A percentile compares a stretch with the other conserved stretches of the same genome.
phyloP scores from a whole-genome alignment of 2,113 vertebrate species.

The Pseudolaguvia tuberculata region DNA sequence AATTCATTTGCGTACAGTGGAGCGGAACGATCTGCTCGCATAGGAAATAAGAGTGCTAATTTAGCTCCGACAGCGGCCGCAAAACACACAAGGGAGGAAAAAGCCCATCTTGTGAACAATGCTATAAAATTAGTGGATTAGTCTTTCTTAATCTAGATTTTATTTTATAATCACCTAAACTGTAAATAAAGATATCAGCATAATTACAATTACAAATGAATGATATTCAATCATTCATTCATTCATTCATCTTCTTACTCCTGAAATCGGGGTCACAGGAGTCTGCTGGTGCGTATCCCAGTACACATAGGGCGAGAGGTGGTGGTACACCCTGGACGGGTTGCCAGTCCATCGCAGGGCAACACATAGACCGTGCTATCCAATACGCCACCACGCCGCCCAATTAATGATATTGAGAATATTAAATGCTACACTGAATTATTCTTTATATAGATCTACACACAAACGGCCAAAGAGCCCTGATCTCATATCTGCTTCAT shows the following conservation, averaged over 20 bases:
- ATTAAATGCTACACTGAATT: not conserved
- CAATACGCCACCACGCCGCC: no score
- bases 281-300: no score
- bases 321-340: no score
- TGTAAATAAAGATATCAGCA: not conserved
- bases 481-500: no score
- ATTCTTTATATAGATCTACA: not conserved
- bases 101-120: not conserved
- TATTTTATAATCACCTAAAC: no score
- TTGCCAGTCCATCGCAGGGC: no score
- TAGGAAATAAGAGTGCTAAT: constrained; percentile 44
- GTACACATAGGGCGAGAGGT: no score
- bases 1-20: constrained; percentile 46
- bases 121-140: not conserved
- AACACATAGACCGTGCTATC: no score
- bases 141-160: not conserved
- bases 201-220: not conserved
- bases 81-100: constrained; percentile 24
- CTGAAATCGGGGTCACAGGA: no score
- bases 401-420: not conserved
- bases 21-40: constrained; percentile 36
- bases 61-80: constrained; percentile 35
- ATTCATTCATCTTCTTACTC: no score
- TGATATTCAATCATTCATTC: no score
- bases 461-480: no score